Evolutionary conservation across 2,113 vertebrate genomes (phyloP), one percentile per base, ranked within the genome.

Genomic region (Nothocercus julius): DNA sequence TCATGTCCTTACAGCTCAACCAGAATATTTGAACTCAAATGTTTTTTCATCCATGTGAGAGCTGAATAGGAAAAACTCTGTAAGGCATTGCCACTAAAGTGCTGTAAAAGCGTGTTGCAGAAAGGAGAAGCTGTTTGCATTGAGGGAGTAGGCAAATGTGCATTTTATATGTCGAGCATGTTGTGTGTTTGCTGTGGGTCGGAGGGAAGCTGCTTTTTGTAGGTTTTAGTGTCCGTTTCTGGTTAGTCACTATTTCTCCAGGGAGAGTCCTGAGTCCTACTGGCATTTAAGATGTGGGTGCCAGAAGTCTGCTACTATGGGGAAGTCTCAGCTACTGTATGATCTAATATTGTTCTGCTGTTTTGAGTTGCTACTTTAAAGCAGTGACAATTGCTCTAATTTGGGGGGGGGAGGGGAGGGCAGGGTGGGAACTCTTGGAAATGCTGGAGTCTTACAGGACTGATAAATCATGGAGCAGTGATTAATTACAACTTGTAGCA

Each of bases 111-210:
- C 47, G 15, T 12, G 1, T 76, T 45, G 10, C 64, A 59, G 74
- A 75, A 59, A n/a, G 38, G 38, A 70, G 72, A 75, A 53, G 67
- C 30, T 82, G n/a, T 68, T 72, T 56, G 19, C 70, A 53, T 10
- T 3, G 6, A 56, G n/a, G 42, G 62, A 85, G 38, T 25, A 85
- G 75, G 49, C 38, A 89, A 53, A 45, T 30, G 34, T 10, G 74
- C 30, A 62, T 79, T 66, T 92, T 51, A 9, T 59, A 27, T 90
- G 75, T 61, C 40, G 54, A 0, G 0, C 1, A 0, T 38, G 1
- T 24, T 0, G 3, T 21, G 45, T 62, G 21, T 69, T 79, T 79
- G 0, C 4, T 0, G 20, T 54, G 53, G 8, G 42, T 42, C 7
- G 8, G 21, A 16, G 19, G 56, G 44, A 8, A 32, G 34, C n/a